Evolutionary conservation across 2,797 vertebrate genomes (phyloP).

Genomic region (Calcarius lapponicus): DNA sequence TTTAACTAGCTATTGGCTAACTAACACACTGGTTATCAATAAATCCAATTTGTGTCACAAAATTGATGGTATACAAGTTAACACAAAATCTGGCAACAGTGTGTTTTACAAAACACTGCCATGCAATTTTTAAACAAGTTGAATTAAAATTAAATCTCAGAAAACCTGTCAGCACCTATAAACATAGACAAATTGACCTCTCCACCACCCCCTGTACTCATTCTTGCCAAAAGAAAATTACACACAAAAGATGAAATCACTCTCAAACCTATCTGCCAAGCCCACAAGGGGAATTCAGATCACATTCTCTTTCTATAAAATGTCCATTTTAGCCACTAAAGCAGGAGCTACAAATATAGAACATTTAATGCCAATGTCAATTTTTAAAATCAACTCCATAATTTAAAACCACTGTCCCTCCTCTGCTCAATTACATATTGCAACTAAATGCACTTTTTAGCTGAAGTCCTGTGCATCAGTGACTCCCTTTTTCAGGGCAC

Average conservation of each 20-base stretch:
- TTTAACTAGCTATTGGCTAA: background rate
- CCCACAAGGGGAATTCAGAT: constrained; percentile 49
- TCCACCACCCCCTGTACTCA: background rate
- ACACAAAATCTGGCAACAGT: background rate
- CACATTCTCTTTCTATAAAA: constrained; percentile 44
- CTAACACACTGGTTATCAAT: background rate
- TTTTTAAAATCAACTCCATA: constrained; percentile 12
- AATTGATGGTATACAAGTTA: background rate
- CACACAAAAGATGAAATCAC: constrained; percentile 9
- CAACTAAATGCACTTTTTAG: constrained; percentile 11
- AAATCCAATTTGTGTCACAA: background rate
- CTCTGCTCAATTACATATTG: background rate
- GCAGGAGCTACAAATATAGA: constrained; percentile 31
- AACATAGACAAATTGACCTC: constrained; percentile 54
- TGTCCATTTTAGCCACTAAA: constrained; percentile 10
- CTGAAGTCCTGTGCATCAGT: background rate
- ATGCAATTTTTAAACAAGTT: background rate
- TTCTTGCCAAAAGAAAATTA: constrained; percentile 56
- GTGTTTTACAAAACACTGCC: background rate
- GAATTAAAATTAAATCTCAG: constrained; percentile 30
- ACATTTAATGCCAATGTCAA: constrained; percentile 12
- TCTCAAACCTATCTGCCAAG: constrained; percentile 36
- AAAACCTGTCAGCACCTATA: constrained; percentile 41
- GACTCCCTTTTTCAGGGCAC: background rate
- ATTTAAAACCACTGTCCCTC: constrained; percentile 8